These are phyloP conservation scores for Nannoperca australis DNA, from an alignment of 2,797 vertebrate species.

Conservation along the genomic window DNA sequence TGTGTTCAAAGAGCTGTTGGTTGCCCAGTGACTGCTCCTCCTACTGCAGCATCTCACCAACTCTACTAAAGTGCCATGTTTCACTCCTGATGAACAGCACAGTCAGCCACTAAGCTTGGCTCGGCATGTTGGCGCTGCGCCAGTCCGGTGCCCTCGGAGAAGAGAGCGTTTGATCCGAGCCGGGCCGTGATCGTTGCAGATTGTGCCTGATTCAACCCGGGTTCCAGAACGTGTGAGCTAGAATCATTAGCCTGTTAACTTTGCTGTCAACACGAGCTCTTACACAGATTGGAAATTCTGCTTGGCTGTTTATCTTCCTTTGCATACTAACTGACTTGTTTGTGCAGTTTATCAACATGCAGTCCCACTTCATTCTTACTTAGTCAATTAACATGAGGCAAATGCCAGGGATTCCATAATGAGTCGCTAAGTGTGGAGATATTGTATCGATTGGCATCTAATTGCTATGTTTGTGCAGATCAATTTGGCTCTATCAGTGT, in stretches of 20 bases:
- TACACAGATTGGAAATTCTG: neutral
- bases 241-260: constrained; percentile 54
- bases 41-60: constrained; percentile 7
- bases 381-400: constrained; percentile 24
- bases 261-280: constrained; percentile 25
- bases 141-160: constrained; percentile 27
- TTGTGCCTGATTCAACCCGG: constrained; percentile 30
- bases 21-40: neutral
- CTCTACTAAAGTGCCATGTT: constrained; percentile 20
- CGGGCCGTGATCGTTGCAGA: constrained; percentile 34
- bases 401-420: constrained; percentile 47
- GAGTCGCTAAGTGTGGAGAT: constrained; percentile 54
- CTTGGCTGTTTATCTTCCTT: constrained; percentile 18
- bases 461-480: constrained; percentile 64
- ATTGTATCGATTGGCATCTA: constrained; percentile 66
- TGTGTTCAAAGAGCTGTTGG: neutral
- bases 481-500: constrained; percentile 45
- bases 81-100: constrained; percentile 4
- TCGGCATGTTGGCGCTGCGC: neutral
- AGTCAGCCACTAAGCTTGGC: constrained; percentile 25
- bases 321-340: constrained; percentile 29
- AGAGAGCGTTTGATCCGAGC: constrained; percentile 37
- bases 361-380: constrained; percentile 30
- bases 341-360: constrained; percentile 39
- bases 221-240: constrained; percentile 42